Conservation (phyloP, 2,797 vertebrate genomes). For the Helostoma temminkii region DNA sequence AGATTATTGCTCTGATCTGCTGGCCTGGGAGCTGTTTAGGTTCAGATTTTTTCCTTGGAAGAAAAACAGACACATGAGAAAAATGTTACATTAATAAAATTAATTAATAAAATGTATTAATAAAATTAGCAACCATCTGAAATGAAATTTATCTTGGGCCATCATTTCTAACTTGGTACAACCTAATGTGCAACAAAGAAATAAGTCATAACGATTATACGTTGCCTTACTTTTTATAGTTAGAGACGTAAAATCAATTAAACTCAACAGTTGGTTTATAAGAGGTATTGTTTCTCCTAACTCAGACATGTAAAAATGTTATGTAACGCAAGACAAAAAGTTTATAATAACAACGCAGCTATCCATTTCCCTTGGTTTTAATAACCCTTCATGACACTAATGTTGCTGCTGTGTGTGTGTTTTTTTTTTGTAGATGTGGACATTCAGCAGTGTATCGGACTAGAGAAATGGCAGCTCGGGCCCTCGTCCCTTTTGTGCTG, state of each 20-base stretch:
- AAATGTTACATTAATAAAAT: conserved; percentile 40
- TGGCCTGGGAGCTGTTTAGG: conserved; percentile 26
- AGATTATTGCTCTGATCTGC: conserved; percentile 27
- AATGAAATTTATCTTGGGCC: conserved; percentile 23
- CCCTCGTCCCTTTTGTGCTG: conserved; percentile 93
- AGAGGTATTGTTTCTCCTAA: conserved; percentile 13
- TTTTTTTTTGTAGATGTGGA: conserved; percentile 88
- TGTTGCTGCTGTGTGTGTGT: conserved; percentile 13
- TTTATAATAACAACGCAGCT: background rate
- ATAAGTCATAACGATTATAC: conserved; percentile 6
- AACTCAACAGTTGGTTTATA: conserved; percentile 14
- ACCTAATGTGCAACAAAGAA: conserved; percentile 32
- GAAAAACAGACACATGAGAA: background rate
- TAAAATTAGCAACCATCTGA: conserved; percentile 46
- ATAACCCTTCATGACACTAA: conserved; percentile 4
- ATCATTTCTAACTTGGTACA: conserved; percentile 1
- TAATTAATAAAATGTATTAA: background rate
- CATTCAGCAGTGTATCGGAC: conserved; percentile 90
- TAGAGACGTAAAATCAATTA: conserved; percentile 20
- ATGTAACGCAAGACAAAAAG: background rate
- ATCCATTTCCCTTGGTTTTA: background rate
- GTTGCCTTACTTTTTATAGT: conserved; percentile 31
- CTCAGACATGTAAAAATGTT: conserved; percentile 3
- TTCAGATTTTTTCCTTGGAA: background rate
- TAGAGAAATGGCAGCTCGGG: conserved; percentile 92